These are phyloP conservation scores for Stenodera caucasica DNA, from an alignment of 2,888 invertebrate species.

Conservation along the genomic window DNA sequence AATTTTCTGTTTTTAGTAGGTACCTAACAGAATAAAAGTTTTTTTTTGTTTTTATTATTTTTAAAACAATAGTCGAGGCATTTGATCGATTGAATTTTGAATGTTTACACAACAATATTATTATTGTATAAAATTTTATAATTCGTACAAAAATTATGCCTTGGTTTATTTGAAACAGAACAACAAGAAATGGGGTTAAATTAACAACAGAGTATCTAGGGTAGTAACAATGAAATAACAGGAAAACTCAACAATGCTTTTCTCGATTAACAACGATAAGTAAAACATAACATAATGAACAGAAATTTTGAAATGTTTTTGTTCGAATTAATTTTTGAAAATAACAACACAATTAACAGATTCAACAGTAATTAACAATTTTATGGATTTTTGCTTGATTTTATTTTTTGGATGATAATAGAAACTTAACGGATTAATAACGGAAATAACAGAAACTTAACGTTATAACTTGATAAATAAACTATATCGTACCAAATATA, in stretches of 20 bases:
- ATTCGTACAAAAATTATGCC: no score
- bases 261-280: neutral
- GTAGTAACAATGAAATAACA: neutral
- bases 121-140: no score
- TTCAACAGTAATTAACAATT: constrained; percentile 8
- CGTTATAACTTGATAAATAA: neutral
- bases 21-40: no score
- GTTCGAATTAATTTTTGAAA: neutral
- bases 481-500: neutral
- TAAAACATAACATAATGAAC: constrained; percentile 8
- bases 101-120: no score
- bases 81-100: no score
- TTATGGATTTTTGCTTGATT: neutral
- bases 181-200: constrained; percentile 6
- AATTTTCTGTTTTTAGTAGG: no score
- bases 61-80: no score
- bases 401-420: neutral
- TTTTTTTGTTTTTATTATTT: no score
- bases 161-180: neutral
- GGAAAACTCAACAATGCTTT: constrained; percentile 14
- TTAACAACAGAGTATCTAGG: neutral
- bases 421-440: constrained; percentile 4
- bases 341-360: constrained; percentile 11
- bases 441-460: constrained; percentile 5
- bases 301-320: constrained; percentile 7